Evolutionary conservation across 2,888 invertebrate genomes (phyloP).

Genomic region (Netelia fuscicornis): DNA sequence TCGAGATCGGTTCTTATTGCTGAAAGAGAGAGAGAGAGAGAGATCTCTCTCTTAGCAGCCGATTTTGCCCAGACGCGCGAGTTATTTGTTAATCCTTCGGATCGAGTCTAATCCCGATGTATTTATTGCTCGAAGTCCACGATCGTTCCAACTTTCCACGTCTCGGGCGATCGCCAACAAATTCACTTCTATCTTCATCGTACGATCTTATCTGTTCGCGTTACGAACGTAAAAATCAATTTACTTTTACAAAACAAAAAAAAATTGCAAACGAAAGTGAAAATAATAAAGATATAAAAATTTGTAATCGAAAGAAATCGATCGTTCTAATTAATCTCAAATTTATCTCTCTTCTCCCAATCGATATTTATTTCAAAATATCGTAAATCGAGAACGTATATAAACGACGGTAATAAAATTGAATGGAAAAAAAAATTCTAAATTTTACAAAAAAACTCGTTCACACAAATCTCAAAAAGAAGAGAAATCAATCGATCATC

Average conservation of each 20-base stretch:
- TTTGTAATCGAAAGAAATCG: too few relatives aligned
- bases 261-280: background rate
- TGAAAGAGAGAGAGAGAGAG: background rate
- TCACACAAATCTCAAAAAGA: too few relatives aligned
- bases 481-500: too few relatives aligned
- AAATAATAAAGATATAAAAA: too few relatives aligned
- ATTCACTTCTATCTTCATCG: slow-evolving; percentile 16
- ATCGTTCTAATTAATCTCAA: background rate
- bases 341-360: background rate
- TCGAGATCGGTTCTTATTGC: background rate
- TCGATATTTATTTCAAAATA: too few relatives aligned
- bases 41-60: background rate
- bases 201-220: background rate
- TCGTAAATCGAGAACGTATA: too few relatives aligned
- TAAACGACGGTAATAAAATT: too few relatives aligned
- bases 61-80: slow-evolving; percentile 12
- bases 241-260: background rate
- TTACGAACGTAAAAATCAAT: background rate
- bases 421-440: too few relatives aligned
- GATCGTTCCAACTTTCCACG: background rate
- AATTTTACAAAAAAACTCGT: too few relatives aligned
- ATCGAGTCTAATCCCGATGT: slow-evolving; percentile 36
- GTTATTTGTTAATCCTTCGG: slow-evolving; percentile 42
- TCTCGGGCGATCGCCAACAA: slow-evolving; percentile 27
- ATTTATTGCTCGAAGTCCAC: slow-evolving; percentile 17